Evolutionary conservation across 2,113 vertebrate species (phyloP).

Genomic region (Azemiops feae): DNA sequence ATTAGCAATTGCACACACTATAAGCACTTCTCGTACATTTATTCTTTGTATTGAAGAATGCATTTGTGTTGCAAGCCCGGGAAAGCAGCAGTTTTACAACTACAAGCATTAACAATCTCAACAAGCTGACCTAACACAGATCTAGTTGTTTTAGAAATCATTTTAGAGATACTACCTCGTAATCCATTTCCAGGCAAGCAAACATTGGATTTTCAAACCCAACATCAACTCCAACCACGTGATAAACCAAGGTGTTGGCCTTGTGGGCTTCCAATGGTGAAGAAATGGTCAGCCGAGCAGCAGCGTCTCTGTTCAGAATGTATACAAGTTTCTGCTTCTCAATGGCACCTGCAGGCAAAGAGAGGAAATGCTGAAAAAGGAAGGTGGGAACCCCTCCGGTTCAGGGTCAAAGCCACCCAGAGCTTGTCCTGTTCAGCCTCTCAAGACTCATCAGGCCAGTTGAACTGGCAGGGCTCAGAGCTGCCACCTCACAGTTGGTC

Average conservation of each 20-base stretch:
- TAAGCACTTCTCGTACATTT: neutral
- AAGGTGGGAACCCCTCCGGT: neutral
- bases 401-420: neutral
- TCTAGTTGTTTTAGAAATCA: neutral
- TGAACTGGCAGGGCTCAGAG: neutral
- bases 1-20: neutral
- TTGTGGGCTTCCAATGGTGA: slow-evolving; percentile 97
- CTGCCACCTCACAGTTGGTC: neutral
- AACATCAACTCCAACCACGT: slow-evolving; percentile 96
- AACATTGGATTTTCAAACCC: slow-evolving; percentile 99
- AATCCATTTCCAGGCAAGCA: slow-evolving; percentile 98
- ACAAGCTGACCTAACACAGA: neutral
- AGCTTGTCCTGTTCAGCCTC: neutral
- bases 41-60: neutral
- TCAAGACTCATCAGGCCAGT: neutral
- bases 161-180: slow-evolving; percentile 78
- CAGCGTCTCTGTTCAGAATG: slow-evolving; percentile 96
- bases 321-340: slow-evolving; percentile 99
- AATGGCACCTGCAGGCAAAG: slow-evolving; percentile 80
- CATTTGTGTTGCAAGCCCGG: neutral
- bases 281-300: slow-evolving; percentile 95
- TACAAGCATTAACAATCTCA: neutral
- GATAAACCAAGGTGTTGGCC: slow-evolving; percentile 97
- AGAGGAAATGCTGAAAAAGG: neutral
- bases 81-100: neutral